These are phyloP conservation scores for Gambusia holbrooki DNA, from an alignment of 2,113 vertebrate species.

Conservation along the genomic window DNA sequence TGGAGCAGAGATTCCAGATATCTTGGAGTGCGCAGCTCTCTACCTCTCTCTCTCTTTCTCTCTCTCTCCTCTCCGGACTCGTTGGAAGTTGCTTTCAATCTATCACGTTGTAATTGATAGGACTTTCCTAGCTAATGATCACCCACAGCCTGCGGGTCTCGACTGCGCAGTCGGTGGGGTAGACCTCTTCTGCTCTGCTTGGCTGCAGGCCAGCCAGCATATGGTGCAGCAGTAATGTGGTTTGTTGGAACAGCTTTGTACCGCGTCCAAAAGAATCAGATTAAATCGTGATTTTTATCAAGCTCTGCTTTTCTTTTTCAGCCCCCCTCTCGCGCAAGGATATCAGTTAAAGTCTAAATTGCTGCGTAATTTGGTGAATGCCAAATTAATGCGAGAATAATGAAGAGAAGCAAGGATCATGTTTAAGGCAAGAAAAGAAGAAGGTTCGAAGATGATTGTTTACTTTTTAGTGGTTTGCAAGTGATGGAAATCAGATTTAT, in stretches of 20 bases:
- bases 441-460: not conserved
- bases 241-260: conserved; percentile 52
- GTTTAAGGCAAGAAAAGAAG: not conserved
- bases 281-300: conserved; percentile 59
- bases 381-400: conserved; percentile 13
- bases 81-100: conserved; percentile 47
- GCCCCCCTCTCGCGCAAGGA: not conserved
- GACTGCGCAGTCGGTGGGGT: conserved; percentile 48
- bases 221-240: conserved; percentile 41
- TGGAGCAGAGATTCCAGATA: not conserved
- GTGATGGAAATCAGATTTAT: not conserved
- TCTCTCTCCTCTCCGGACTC: conserved; percentile 36
- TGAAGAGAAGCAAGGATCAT: conserved; percentile 21
- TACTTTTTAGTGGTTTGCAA: not conserved
- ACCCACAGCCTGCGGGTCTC: conserved; percentile 47
- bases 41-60: conserved; percentile 6
- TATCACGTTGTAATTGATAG: conserved; percentile 62
- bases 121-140: conserved; percentile 68
- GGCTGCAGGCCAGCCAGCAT: conserved; percentile 63
- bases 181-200: conserved; percentile 36
- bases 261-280: conserved; percentile 55
- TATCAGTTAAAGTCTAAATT: conserved; percentile 36
- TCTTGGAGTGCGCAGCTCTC: not conserved
- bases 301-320: conserved; percentile 5
- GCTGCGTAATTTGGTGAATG: conserved; percentile 40